Percentiles rank a stretch among this genome's conserved stretches.
Conservation (phyloP, 2,888 invertebrate genomes). For the Nomada ferruginata region DNA sequence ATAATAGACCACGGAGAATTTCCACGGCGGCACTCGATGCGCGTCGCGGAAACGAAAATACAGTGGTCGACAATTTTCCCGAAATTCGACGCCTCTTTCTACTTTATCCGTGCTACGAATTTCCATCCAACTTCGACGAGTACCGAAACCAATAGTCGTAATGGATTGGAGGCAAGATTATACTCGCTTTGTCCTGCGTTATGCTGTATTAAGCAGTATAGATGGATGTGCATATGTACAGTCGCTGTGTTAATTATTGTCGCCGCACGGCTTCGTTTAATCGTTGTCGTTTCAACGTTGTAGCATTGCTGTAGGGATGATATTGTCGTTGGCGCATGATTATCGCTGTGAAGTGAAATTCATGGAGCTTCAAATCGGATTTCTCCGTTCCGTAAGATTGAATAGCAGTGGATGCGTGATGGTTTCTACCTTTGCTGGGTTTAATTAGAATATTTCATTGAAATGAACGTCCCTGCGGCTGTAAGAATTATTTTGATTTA, state of each 20-base stretch:
- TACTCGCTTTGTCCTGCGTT: slow-evolving; percentile 6
- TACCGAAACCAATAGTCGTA: neutral
- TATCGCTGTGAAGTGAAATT: slow-evolving; percentile 42
- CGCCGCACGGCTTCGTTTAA: slow-evolving; percentile 50
- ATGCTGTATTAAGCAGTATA: slow-evolving; percentile 46
- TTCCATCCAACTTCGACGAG: neutral
- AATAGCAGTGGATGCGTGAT: slow-evolving; percentile 17
- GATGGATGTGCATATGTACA: slow-evolving; percentile 24
- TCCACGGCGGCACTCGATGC: slow-evolving; percentile 15
- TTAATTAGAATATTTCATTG: neutral
- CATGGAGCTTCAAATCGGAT: slow-evolving; percentile 47
- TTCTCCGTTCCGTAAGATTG: slow-evolving; percentile 31
- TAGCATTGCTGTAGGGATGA: neutral
- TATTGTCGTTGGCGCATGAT: slow-evolving; percentile 36
- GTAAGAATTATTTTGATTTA: neutral
- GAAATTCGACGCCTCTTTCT: neutral
- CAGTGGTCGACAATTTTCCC: neutral
- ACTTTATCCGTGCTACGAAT: neutral
- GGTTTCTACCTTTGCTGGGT: slow-evolving; percentile 1
- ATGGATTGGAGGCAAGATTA: neutral
- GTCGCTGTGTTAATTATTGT: slow-evolving; percentile 51
- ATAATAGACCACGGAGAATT: slow-evolving; percentile 46
- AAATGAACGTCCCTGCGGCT: neutral
- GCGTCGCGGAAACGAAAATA: slow-evolving; percentile 10
- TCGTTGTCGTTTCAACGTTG: slow-evolving; percentile 17